Conservation (phyloP, 2,113 vertebrate genomes). For the Ochotona princeps region DNA sequence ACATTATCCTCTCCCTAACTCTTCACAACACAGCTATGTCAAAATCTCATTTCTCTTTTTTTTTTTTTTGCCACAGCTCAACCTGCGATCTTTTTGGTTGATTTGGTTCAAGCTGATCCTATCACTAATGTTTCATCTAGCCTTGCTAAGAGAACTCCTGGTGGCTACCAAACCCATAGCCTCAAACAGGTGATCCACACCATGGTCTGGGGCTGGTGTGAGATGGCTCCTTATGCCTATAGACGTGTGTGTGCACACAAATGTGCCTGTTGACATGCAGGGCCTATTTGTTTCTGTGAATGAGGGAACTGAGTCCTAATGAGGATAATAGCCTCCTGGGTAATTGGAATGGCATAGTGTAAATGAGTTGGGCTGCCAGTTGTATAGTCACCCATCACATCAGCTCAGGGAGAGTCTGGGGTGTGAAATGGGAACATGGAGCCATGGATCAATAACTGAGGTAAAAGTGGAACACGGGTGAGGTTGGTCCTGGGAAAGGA, state of each 20-base stretch:
- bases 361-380: background rate
- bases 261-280: background rate
- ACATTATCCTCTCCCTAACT: background rate
- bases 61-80: background rate
- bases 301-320: background rate
- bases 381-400: background rate
- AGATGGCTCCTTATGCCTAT: background rate
- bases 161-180: background rate
- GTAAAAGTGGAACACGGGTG: no score
- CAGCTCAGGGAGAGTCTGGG: background rate
- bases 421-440: background rate
- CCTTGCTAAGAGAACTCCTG: background rate
- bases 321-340: background rate
- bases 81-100: background rate
- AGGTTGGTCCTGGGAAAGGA: background rate
- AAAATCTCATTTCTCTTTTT: background rate
- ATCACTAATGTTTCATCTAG: background rate
- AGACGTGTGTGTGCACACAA: no score
- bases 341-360: background rate
- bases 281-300: background rate
- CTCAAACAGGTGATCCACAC: background rate
- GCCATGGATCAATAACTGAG: background rate
- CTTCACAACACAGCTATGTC: background rate
- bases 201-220: background rate
- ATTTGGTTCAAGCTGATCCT: background rate